phyloP scores from a whole-genome alignment of 35 echinoderm and acorn worm genomes.

The Amphiura filiformis region DNA sequence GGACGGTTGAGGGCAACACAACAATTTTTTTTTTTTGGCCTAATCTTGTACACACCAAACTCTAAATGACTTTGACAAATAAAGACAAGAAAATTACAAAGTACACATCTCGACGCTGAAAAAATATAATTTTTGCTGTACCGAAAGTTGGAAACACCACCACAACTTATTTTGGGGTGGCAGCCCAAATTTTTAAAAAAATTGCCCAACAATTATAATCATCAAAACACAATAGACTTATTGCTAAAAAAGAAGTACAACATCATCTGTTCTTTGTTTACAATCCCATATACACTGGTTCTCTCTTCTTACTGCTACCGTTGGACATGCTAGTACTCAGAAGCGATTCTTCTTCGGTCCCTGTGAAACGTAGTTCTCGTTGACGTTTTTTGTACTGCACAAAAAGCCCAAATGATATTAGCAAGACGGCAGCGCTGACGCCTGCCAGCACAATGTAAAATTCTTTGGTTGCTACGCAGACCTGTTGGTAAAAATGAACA shows the following conservation, averaged over 20 bases:
- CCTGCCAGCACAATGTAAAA: not conserved
- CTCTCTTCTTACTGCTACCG: not conserved
- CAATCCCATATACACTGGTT: not conserved
- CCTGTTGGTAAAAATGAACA: too few species aligned
- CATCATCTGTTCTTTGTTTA: not conserved
- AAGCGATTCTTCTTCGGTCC: not conserved
- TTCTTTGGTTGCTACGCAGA: not conserved
- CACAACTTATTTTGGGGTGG: not conserved
- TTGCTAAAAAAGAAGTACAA: not conserved
- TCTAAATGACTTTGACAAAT: too few species aligned
- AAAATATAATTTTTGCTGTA: too few species aligned
- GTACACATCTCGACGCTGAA: too few species aligned
- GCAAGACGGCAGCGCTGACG: not conserved
- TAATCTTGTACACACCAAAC: too few species aligned
- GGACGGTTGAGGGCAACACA: too few species aligned
- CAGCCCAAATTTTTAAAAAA: not conserved
- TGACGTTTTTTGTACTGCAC: not conserved
- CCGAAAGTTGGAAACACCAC: too few species aligned
- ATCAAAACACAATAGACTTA: not conserved
- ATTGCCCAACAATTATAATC: not conserved
- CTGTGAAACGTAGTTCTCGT: not conserved
- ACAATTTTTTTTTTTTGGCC: too few species aligned
- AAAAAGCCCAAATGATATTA: not conserved
- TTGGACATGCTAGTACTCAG: not conserved
- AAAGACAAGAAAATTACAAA: too few species aligned